Conservation (phyloP, 2,888 invertebrate genomes). For the Coleophora flavipennella region DNA sequence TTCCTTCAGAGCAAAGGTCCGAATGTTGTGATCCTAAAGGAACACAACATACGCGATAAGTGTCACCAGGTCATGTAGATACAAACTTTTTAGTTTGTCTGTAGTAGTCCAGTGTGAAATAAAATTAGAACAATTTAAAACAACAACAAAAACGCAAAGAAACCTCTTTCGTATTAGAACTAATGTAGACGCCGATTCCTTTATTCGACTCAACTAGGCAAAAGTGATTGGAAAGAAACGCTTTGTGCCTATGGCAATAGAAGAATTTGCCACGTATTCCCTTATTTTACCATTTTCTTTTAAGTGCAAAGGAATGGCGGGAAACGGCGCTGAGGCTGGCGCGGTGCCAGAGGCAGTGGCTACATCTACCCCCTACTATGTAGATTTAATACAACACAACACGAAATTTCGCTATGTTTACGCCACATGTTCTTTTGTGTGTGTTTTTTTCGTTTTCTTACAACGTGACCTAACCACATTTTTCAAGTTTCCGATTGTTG, state of each 20-base stretch:
- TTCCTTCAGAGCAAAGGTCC: too few relatives aligned
- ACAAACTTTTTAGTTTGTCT: too few relatives aligned
- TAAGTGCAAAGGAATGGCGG: slow-evolving; percentile 30
- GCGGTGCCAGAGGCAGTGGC: slow-evolving; percentile 20
- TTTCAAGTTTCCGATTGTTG: too few relatives aligned
- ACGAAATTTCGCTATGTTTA: slow-evolving; percentile 24
- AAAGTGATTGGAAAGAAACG: slow-evolving; percentile 19
- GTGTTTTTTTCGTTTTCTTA: background rate
- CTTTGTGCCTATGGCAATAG: slow-evolving; percentile 25
- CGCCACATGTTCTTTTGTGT: background rate
- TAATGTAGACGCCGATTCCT: background rate
- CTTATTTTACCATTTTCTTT: slow-evolving; percentile 33
- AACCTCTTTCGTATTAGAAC: too few relatives aligned
- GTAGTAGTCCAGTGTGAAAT: too few relatives aligned
- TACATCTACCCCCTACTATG: background rate
- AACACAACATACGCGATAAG: too few relatives aligned
- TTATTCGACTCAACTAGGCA: slow-evolving; percentile 6
- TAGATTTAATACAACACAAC: slow-evolving; percentile 7
- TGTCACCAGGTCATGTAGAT: too few relatives aligned
- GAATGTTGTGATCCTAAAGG: too few relatives aligned
- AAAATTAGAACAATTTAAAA: too few relatives aligned
- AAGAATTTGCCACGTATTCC: slow-evolving; percentile 24
- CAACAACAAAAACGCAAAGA: too few relatives aligned
- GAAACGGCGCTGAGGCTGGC: slow-evolving; percentile 15
- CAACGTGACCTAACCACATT: too few relatives aligned